Percentiles rank a stretch among this genome's conserved stretches.
Conservation (phyloP, 2,113 vertebrate genomes). For the Scatophagus argus region DNA sequence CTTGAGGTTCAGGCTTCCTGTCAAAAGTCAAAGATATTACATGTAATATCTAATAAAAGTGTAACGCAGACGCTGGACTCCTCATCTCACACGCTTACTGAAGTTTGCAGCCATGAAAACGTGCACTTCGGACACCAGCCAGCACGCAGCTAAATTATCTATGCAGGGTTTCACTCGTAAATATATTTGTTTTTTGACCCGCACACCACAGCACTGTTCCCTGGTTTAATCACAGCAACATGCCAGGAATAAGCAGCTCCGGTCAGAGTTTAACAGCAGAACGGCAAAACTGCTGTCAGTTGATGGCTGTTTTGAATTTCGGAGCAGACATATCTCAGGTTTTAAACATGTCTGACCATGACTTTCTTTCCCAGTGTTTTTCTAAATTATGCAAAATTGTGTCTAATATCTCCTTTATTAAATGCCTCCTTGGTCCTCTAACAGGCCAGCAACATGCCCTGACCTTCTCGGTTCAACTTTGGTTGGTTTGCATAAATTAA, state of each 20-base stretch:
- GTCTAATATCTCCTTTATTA: background rate
- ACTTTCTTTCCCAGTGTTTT: background rate
- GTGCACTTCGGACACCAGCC: constrained; percentile 13
- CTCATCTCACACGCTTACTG: constrained; percentile 27
- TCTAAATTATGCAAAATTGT: background rate
- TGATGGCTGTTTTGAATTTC: constrained; percentile 31
- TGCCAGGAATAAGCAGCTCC: constrained; percentile 20
- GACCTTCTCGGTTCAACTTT: constrained; percentile 7
- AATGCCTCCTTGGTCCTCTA: background rate
- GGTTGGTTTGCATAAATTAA: background rate
- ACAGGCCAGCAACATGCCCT: background rate
- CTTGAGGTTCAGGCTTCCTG: constrained; percentile 44
- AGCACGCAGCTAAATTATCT: constrained; percentile 19
- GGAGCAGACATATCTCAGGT: background rate
- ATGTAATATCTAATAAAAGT: too few relatives aligned
- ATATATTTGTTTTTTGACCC: constrained; percentile 42
- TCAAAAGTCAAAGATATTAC: constrained; percentile 53
- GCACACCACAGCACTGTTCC: background rate
- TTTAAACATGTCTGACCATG: background rate
- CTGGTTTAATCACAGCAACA: constrained; percentile 35
- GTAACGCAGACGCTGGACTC: constrained; percentile 23
- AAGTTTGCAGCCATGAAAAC: constrained; percentile 27
- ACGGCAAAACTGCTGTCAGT: constrained; percentile 7
- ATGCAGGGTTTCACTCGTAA: constrained; percentile 14
- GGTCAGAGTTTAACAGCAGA: constrained; percentile 40